Evolutionary conservation across 2,888 invertebrate genomes (phyloP).

Genomic region (Norana najaformis): DNA sequence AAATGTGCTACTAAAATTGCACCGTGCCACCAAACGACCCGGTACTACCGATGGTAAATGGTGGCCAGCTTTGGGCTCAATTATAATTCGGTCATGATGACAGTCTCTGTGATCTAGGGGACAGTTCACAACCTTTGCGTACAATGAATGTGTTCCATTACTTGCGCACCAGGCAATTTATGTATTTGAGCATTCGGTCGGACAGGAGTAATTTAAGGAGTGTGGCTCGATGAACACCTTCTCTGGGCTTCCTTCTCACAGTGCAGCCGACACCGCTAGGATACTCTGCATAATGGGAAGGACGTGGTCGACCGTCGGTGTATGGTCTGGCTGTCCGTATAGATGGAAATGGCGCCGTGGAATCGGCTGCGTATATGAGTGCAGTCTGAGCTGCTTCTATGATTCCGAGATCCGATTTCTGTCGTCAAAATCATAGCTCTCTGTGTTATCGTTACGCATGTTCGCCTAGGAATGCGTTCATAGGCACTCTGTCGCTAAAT

Average conservation of each 20-base stretch:
- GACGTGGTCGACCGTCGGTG: too few relatives aligned
- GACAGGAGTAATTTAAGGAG: not conserved
- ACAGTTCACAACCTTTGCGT: too few relatives aligned
- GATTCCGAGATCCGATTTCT: not conserved
- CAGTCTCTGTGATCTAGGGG: not conserved
- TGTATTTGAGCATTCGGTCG: too few relatives aligned
- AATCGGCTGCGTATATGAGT: too few relatives aligned
- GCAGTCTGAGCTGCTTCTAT: not conserved
- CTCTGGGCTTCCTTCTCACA: not conserved
- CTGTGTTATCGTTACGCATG: not conserved
- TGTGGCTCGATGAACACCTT: not conserved
- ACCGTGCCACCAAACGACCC: too few relatives aligned
- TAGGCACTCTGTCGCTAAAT: not conserved
- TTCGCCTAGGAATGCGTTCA: not conserved
- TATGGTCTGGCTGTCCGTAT: too few relatives aligned
- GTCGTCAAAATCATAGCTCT: not conserved
- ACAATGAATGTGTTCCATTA: not conserved
- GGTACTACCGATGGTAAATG: too few relatives aligned
- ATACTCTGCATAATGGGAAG: not conserved
- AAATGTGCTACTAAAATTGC: too few relatives aligned
- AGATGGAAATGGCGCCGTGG: too few relatives aligned
- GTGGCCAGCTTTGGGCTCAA: too few relatives aligned
- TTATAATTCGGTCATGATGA: too few relatives aligned
- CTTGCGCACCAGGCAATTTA: not conserved
- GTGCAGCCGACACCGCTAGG: too few relatives aligned